phyloP scores from a whole-genome alignment of 2,113 vertebrate species.

The Nothoprocta perdicaria region DNA sequence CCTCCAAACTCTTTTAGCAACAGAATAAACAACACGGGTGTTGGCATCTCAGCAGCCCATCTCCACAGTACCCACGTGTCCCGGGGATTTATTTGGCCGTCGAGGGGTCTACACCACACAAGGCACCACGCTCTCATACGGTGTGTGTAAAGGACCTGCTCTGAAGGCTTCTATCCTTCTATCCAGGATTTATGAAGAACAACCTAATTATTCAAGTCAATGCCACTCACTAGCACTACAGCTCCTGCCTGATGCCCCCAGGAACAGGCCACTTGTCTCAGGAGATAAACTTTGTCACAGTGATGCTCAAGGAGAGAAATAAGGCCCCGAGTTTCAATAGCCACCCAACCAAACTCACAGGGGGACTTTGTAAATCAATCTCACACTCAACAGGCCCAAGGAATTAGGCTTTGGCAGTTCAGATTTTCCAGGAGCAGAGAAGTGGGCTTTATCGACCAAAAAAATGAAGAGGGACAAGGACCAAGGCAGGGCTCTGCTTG shows the following conservation, averaged over 20 bases:
- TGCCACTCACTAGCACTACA: constrained; percentile 68
- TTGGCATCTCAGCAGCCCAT: constrained; percentile 36
- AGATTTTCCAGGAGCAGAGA: constrained; percentile 13
- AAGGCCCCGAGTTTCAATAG: constrained; percentile 46
- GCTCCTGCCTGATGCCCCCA: constrained; percentile 67
- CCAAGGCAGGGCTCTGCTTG: neutral
- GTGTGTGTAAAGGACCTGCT: constrained; percentile 63
- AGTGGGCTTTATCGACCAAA: constrained; percentile 26
- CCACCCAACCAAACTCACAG: constrained; percentile 40
- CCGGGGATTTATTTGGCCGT: constrained; percentile 55
- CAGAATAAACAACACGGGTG: constrained; percentile 7
- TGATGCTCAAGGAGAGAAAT: constrained; percentile 61
- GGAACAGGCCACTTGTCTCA: constrained; percentile 74
- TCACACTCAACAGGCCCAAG: constrained; percentile 46
- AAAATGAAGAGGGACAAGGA: constrained; percentile 17
- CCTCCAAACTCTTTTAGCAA: constrained; percentile 18
- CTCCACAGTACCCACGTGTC: neutral
- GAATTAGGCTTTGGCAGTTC: constrained; percentile 12
- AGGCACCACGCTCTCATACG: constrained; percentile 54
- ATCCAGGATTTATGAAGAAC: constrained; percentile 73
- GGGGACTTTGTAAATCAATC: constrained; percentile 55
- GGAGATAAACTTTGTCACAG: constrained; percentile 72
- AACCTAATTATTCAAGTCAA: constrained; percentile 72
- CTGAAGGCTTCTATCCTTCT: constrained; percentile 57
- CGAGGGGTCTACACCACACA: constrained; percentile 55